Evolutionary conservation across 2,113 vertebrate species (phyloP).

Genomic region (Tapirus terrestris): DNA sequence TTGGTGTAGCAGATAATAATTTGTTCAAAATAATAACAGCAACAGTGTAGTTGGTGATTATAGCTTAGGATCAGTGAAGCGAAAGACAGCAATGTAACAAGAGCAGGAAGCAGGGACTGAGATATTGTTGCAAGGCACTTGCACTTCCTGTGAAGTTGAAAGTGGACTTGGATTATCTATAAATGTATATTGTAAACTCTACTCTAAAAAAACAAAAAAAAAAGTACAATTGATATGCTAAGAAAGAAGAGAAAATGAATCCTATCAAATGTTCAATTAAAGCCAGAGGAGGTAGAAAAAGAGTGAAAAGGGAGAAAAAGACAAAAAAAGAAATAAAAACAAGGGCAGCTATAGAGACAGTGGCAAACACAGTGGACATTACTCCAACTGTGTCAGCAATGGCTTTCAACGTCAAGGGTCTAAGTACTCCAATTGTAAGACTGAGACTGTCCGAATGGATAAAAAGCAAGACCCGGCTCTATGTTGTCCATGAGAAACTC

Average conservation of each 20-base stretch:
- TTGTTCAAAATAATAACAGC: background rate
- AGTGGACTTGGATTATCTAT: background rate
- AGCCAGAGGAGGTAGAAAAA: background rate
- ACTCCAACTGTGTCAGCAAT: background rate
- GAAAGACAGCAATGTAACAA: accelerated
- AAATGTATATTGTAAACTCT: accelerated
- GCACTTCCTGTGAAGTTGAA: accelerated
- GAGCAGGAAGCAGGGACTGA: background rate
- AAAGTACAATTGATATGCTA: no score
- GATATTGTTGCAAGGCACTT: accelerated
- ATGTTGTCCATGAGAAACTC: background rate
- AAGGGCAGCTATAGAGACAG: background rate
- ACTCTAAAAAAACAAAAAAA: no score
- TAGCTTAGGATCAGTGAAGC: background rate
- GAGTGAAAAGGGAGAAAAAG: background rate
- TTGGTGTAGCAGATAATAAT: background rate
- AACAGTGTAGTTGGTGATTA: no score
- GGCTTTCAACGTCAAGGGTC: background rate
- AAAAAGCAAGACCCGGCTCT: background rate
- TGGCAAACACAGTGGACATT: background rate
- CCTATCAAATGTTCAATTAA: background rate
- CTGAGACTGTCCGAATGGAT: background rate
- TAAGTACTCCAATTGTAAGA: background rate
- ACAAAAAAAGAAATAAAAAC: background rate
- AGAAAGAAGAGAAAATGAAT: background rate